Percentiles rank a stretch among this genome's conserved stretches.
phyloP scores from a whole-genome alignment of 2,113 vertebrate genomes.

The Leucoraja erinaceus region DNA sequence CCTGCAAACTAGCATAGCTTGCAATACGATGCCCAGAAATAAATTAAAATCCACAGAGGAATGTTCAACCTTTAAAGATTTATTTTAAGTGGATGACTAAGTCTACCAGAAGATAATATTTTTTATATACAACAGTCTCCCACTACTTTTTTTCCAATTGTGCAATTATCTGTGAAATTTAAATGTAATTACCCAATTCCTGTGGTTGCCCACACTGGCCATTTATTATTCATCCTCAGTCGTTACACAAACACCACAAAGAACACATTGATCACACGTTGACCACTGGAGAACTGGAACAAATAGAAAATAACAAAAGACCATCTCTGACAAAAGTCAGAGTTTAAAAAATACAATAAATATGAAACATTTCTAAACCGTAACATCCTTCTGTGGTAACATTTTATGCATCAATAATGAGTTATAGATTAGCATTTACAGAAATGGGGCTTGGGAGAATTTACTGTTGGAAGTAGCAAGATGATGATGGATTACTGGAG shows the following conservation, averaged over 20 bases:
- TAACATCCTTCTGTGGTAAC: neutral
- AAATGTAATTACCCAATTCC: constrained; percentile 35
- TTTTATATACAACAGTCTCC: neutral
- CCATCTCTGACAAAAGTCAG: neutral
- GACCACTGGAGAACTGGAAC: constrained; percentile 26
- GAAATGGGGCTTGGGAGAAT: neutral
- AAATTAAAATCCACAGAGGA: neutral
- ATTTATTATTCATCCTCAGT: constrained; percentile 3
- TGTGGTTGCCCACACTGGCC: constrained; percentile 12
- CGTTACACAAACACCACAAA: constrained; percentile 21
- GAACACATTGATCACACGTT: neutral
- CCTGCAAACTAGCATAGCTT: constrained; percentile 4
- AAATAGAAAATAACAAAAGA: neutral
- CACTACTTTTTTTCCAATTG: constrained; percentile 6
- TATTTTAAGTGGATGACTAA: constrained; percentile 26
- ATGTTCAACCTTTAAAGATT: neutral
- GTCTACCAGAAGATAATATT: neutral
- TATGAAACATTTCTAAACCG: neutral
- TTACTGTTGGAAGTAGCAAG: neutral
- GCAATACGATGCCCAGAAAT: neutral
- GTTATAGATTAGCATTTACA: neutral
- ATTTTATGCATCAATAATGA: neutral
- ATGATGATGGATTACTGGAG: neutral
- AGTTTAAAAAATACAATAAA: neutral
- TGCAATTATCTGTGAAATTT: constrained; percentile 29